Base-by-base conservation (phyloP, 2,888 invertebrate genomes). In the Polyommatus iphigenia region DNA sequence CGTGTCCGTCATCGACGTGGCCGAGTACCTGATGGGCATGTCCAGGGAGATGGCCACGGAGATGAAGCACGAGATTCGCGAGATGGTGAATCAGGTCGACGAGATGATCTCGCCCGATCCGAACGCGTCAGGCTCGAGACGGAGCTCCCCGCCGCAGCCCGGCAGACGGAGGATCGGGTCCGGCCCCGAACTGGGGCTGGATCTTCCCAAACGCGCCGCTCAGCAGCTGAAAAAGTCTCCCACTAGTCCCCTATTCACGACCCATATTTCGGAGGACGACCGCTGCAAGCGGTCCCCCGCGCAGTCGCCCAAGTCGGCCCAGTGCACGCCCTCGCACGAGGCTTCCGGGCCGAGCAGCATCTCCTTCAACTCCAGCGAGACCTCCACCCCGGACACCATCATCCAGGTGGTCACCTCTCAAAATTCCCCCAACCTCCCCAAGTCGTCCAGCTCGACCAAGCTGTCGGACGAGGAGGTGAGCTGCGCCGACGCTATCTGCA, bases 21-120 rank as follows among this genome's bases (percentile, higher is more conserved):
- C 97, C 0, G 96, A 97, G 85, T 97, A 97, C 87, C 89, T 97
- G 76, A 96, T 97, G 95, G 97, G 97, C 81, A 96, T 96, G 86
- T 97, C 97, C 0, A 96, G 95, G 85, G 96, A 97, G 86, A 97
- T 97, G 96, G 96, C 97, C 10, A 96, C 96, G 77, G 97, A 97
- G 90, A 96, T 97, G 29, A 97, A 97, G 87, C 96, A 96, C 6
- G 97, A 97, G 87, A 97, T 97, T 80, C 94, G 96, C 76, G 96
- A 96, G 87, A 96, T 96, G 89, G 96, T 96, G 0, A 96, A 94
- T 86, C 96, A 96, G 73, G 97, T 97, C 2, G 97, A 97, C 82
- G 96, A 95, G 84, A 95, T 96, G 90, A 95, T 95, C 78, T 95
- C 95, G 13, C 95, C 95, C 2, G 95, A 95, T 77, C 90, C 89